Evolutionary conservation across 2,797 vertebrate species (phyloP).

Genomic region (Craterocephalus amniculus): DNA sequence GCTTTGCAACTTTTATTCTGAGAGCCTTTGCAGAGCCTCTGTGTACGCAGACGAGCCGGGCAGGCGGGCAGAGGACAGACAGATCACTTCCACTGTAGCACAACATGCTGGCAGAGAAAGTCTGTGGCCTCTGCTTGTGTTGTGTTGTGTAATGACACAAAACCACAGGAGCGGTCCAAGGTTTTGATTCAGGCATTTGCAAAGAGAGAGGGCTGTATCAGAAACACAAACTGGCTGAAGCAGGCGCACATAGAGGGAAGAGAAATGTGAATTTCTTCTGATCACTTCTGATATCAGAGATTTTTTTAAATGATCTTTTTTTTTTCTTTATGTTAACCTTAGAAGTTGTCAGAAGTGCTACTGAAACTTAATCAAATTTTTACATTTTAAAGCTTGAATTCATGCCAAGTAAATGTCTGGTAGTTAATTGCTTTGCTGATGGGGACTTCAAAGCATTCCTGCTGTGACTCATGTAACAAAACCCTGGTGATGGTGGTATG

Average conservation of each 20-base stretch:
- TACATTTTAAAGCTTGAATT: not conserved
- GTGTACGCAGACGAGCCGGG: constrained; percentile 38
- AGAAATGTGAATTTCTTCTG: not conserved
- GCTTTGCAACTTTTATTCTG: constrained; percentile 34
- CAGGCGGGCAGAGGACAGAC: constrained; percentile 32
- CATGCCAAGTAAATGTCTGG: not conserved
- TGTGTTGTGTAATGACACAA: constrained; percentile 61
- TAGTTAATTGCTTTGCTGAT: not conserved
- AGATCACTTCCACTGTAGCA: constrained; percentile 31
- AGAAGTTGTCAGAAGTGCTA: not conserved
- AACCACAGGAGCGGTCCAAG: constrained; percentile 43
- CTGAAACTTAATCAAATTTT: not conserved
- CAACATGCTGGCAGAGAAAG: constrained; percentile 50
- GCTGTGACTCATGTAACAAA: not conserved
- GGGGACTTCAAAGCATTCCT: not conserved
- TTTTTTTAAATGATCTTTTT: not conserved
- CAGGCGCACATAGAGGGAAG: constrained; percentile 1
- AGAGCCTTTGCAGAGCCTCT: constrained; percentile 41
- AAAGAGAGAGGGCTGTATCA: constrained; percentile 11
- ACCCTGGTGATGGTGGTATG: constrained; percentile 2
- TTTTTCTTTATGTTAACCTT: not conserved
- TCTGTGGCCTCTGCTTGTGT: constrained; percentile 30
- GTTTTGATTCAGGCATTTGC: constrained; percentile 47
- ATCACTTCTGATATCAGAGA: not conserved
- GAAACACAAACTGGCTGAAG: constrained; percentile 14